Base-by-base conservation (phyloP, 2,888 invertebrate genomes). In the Cinara cedri region DNA sequence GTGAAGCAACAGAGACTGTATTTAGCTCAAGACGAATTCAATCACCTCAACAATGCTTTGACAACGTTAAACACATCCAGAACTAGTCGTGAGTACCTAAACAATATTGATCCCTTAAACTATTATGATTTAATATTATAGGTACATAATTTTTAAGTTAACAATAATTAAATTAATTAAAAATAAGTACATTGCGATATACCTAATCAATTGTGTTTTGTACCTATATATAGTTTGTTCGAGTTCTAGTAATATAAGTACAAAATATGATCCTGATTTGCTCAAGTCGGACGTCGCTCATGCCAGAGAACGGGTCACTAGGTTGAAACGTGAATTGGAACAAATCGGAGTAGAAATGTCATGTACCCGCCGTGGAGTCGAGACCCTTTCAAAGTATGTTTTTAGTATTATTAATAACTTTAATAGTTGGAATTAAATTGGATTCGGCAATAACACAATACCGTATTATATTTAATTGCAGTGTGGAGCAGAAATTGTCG, bases 21-120 rank as follows among this genome's bases (percentile, higher is more conserved):
- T 85, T 88, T 98, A 84, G 97, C 97, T 76, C 95, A 97, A 87
- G 96, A 97, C 87, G 97, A 98, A 87, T 97, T 95, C 88, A 93
- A 95, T 86, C 94, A 96, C 86, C 90, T 97, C 82, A 95, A 94
- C 87, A 93, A 93, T 86, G 92, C 92, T 66, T 89, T 93, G 82
- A 90, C 91, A 70, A 94, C 94, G 78, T 90, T 96, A 84, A 94
- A 92, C 83, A 93, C 95, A 82, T 96, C 96, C 82, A 90, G 94
- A 85, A 95, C 94, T 84, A 96, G 96, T 88, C 89, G 96, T 96
- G 88, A 94, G 95, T 92, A 84, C 80, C 80, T 54, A 54, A 1
- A 26, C 10, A 26, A 26, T 26, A 13, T 60, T 26, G 6, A 9
- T 63, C 34, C n/a, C n/a, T 34, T 19, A 13, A 34, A 62, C n/a